Evolutionary conservation across 2,888 invertebrate species (phyloP).

Genomic region (Sphaerophoria rueppellii): DNA sequence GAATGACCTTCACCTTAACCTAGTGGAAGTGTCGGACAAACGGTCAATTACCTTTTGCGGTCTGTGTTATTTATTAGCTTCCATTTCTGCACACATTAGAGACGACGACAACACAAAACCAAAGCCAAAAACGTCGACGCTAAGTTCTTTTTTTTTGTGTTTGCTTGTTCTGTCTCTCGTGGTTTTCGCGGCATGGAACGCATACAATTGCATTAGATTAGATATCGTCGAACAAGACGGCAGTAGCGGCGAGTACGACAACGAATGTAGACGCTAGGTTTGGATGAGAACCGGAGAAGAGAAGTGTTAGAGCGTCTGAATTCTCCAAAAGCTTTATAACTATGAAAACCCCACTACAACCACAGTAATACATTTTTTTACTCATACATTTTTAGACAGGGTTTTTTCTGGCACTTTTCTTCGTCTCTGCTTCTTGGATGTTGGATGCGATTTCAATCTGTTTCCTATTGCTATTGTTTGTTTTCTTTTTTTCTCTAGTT

Average conservation of each 20-base stretch:
- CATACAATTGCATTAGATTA: slow-evolving; percentile 39
- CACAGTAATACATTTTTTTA: slow-evolving; percentile 35
- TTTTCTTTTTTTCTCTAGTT: slow-evolving; percentile 66
- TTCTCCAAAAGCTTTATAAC: slow-evolving; percentile 31
- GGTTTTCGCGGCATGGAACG: slow-evolving; percentile 9
- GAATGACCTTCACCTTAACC: slow-evolving; percentile 83
- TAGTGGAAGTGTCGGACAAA: slow-evolving; percentile 82
- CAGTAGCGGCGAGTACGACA: slow-evolving; percentile 1
- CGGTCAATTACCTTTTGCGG: slow-evolving; percentile 81
- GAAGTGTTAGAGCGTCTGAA: not conserved
- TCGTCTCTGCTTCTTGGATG: slow-evolving; percentile 34
- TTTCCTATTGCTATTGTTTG: slow-evolving; percentile 70
- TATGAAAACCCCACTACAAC: slow-evolving; percentile 15
- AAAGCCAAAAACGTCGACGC: slow-evolving; percentile 3
- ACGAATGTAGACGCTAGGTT: not conserved
- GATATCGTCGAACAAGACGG: slow-evolving; percentile 11
- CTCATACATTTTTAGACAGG: slow-evolving; percentile 44
- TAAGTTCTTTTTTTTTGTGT: slow-evolving; percentile 22
- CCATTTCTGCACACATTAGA: slow-evolving; percentile 58
- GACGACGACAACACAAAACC: slow-evolving; percentile 16
- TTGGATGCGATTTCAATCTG: slow-evolving; percentile 49
- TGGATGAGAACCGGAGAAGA: slow-evolving; percentile 13
- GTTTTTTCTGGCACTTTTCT: slow-evolving; percentile 20
- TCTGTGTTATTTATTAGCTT: slow-evolving; percentile 60
- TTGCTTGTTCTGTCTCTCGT: not conserved